Base-by-base conservation (phyloP, 2,888 invertebrate species). In the Elmis aenea region DNA sequence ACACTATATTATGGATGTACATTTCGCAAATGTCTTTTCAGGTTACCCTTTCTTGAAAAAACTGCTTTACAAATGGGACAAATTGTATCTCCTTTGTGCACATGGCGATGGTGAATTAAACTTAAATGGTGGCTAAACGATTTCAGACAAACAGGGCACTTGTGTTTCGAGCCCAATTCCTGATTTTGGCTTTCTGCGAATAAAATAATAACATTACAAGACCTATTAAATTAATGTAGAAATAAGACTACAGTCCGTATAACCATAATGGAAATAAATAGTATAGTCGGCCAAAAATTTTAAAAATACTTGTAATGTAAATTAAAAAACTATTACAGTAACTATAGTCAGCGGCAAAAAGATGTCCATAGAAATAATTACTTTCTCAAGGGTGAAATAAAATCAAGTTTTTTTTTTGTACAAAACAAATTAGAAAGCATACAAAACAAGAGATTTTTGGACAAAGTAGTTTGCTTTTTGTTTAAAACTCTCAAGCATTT, bases 61-160 rank as follows among this genome's bases (percentile, higher is more conserved):
- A 29, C 29, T 6, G 20, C 15, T 18, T 11, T 18, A 29, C 29
- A 29, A 10, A 29, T 9, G 8, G 20, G 11, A 12, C 29, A 29
- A n/a, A 11, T 11, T 5, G 29, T 29, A 1, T 11, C 9, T 20
- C 29, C 29, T 2, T 11, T 20, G 18, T 29, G 29, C 4, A 29
- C 29, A 3, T 16, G 20, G 13, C 29, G 29, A 6, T 29, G 29
- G 2, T 29, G 29, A 3, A n/a, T 29, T 11, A 29, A 13, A 20
- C 29, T 29, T 16, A 29, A 20, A 21, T 18, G 29, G 13, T 29
- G 29, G n/a, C 20, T 18, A 13, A 29, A 29, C 11, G 10, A 10
- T 18, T 29, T 29, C 26, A 26, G 3, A 26, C 26, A 26, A 13
- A 26, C 14, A 26, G 13, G 13, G 9, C 26, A 26, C 14, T 13